Conservation (phyloP, 2,797 vertebrate genomes). For the Trichosurus vulpecula region DNA sequence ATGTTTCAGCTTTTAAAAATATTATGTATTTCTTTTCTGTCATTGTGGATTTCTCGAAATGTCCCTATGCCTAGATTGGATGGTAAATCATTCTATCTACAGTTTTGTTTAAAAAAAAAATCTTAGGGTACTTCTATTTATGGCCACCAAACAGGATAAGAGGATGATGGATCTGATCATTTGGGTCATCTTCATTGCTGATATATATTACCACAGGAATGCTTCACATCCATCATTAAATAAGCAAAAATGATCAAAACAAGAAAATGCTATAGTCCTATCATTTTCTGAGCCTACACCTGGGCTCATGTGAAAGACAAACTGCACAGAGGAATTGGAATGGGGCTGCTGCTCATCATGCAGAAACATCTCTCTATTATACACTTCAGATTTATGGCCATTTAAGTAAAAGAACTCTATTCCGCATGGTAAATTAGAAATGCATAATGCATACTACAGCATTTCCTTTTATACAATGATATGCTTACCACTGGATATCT, state of each 20-base stretch:
- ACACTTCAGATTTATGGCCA: background rate
- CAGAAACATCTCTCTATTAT: background rate
- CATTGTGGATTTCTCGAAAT: background rate
- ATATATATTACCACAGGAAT: background rate
- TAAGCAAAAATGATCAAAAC: background rate
- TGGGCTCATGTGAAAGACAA: background rate
- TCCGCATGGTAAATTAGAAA: background rate
- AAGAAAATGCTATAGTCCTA: background rate
- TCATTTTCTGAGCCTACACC: background rate
- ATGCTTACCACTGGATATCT: background rate
- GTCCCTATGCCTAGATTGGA: background rate
- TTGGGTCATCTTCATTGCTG: background rate
- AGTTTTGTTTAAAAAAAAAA: background rate
- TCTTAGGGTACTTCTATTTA: background rate
- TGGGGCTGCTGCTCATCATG: background rate
- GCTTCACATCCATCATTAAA: background rate
- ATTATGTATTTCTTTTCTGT: background rate
- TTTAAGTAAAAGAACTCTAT: slow-evolving; percentile 2
- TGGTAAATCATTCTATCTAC: background rate
- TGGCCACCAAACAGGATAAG: background rate
- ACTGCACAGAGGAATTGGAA: background rate
- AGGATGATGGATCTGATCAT: background rate
- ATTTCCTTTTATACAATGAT: background rate
- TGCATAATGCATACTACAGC: background rate
- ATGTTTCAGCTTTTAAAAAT: background rate